These are phyloP conservation scores for Choloepus hoffmanni DNA, from an alignment of 2,113 vertebrate species.

Conservation along the genomic window DNA sequence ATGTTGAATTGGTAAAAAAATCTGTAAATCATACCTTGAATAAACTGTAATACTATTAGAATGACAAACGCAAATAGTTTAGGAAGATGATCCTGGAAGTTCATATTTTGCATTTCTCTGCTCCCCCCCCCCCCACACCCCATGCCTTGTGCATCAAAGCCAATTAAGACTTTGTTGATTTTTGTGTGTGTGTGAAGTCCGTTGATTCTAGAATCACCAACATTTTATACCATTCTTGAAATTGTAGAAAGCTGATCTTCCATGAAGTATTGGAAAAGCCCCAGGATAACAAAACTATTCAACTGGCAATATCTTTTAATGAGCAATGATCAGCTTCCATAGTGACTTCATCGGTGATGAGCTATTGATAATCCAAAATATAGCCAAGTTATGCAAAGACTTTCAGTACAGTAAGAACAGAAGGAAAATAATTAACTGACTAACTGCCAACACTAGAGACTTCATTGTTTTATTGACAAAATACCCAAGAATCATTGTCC, in stretches of 20 bases:
- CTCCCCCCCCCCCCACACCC: neutral
- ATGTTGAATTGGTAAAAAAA: neutral
- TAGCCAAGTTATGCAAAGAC: neutral
- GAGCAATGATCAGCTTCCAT: neutral
- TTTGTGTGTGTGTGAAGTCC: neutral
- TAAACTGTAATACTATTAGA: neutral
- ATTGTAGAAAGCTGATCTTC: neutral
- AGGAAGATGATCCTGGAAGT: neutral
- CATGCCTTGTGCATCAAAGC: neutral
- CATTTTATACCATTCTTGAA: neutral
- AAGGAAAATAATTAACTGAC: conserved; percentile 12
- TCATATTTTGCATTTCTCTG: neutral
- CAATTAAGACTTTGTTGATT: neutral
- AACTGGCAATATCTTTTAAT: neutral
- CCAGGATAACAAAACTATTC: conserved; percentile 38
- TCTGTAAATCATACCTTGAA: neutral
- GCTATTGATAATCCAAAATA: conserved; percentile 1
- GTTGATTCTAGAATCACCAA: conserved; percentile 29
- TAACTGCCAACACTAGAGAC: neutral
- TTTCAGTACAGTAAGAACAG: neutral
- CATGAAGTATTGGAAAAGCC: neutral
- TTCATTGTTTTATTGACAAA: conserved; percentile 11
- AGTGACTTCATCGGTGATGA: neutral
- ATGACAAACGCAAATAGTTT: neutral
- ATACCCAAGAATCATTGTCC: neutral